These are phyloP conservation scores for Pedicia rivosa DNA, from an alignment of 2,888 invertebrate species.

Conservation along the genomic window DNA sequence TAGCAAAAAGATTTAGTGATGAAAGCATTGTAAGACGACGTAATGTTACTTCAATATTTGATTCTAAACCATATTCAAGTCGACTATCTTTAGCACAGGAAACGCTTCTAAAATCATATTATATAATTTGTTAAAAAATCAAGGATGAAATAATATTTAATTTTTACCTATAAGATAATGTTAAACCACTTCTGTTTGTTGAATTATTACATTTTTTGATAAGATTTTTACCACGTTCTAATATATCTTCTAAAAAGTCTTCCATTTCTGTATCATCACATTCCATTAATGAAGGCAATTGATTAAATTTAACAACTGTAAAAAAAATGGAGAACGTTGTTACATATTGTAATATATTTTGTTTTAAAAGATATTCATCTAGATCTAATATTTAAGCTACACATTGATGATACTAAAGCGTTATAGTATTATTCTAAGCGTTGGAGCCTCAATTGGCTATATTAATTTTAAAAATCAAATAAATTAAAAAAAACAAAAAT, in stretches of 20 bases:
- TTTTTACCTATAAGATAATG: not conserved
- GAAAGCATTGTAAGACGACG: slow-evolving; percentile 53
- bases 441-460: too few relatives aligned
- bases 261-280: slow-evolving; percentile 72
- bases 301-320: slow-evolving; percentile 13
- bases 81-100: slow-evolving; percentile 62
- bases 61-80: slow-evolving; percentile 63
- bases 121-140: too few relatives aligned
- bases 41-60: slow-evolving; percentile 57
- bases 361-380: not conserved
- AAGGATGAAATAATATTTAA: too few relatives aligned
- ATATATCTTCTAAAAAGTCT: slow-evolving; percentile 53
- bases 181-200: slow-evolving; percentile 4
- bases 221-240: slow-evolving; percentile 41
- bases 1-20: slow-evolving; percentile 28
- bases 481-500: slow-evolving; percentile 18
- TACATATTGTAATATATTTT: not conserved
- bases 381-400: too few relatives aligned
- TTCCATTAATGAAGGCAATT: slow-evolving; percentile 54
- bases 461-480: not conserved
- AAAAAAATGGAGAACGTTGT: not conserved
- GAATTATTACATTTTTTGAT: slow-evolving; percentile 32
- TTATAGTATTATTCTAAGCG: too few relatives aligned
- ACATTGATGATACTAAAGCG: too few relatives aligned
- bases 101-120: slow-evolving; percentile 32